A percentile compares a stretch with the other conserved stretches of the same genome.
Evolutionary conservation across 2,888 invertebrate genomes (phyloP).

Genomic region (Lamproptera curius): DNA sequence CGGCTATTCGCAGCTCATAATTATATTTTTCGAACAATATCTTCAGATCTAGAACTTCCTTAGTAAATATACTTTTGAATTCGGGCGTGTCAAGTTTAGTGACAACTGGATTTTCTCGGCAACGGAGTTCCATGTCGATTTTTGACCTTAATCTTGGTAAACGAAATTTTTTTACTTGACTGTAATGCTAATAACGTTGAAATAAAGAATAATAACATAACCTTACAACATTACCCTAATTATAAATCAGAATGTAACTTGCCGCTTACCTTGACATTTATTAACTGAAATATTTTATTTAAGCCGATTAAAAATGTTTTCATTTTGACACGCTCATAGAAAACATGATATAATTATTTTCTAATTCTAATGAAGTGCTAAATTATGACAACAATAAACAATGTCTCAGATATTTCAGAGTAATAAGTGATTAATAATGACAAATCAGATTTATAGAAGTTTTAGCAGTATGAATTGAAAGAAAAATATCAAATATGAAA

Average conservation of each 20-base stretch:
- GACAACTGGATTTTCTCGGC: constrained; percentile 80
- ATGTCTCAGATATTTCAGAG: too few species aligned
- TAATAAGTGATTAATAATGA: too few species aligned
- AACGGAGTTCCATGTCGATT: constrained; percentile 56
- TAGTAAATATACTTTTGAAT: constrained; percentile 88
- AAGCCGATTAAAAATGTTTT: constrained; percentile 13
- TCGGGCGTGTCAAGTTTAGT: constrained; percentile 84
- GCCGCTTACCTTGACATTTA: constrained; percentile 23
- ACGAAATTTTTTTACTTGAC: constrained; percentile 17
- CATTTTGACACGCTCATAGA: constrained; percentile 3
- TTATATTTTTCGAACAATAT: constrained; percentile 88
- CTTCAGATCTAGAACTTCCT: constrained; percentile 85
- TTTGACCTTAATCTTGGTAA: constrained; percentile 39
- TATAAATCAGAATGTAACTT: neutral
- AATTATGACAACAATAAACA: too few species aligned
- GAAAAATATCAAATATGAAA: too few species aligned
- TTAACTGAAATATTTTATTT: constrained; percentile 6
- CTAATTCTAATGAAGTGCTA: too few species aligned
- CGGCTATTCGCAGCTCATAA: constrained; percentile 94
- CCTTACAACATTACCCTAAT: constrained; percentile 11
- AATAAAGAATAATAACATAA: neutral
- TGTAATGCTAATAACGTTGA: constrained; percentile 24
- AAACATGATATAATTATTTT: too few species aligned
- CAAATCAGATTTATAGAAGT: too few species aligned
- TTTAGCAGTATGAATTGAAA: too few species aligned